Evolutionary conservation across 2,888 invertebrate species (phyloP).

Genomic region (Agrotis segetum): DNA sequence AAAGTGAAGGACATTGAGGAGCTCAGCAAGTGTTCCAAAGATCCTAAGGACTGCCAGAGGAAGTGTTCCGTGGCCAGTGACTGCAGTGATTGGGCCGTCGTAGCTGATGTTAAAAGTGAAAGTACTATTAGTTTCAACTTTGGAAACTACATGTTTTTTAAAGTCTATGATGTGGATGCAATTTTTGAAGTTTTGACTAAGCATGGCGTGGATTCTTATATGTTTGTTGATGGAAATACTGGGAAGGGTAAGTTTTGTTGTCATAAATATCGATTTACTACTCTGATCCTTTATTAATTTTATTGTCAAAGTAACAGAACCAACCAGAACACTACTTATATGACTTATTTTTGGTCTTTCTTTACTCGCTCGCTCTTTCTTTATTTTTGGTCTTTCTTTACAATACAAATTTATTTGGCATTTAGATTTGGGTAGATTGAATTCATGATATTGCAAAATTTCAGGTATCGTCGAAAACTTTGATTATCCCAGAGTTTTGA

Average conservation of each 20-base stretch:
- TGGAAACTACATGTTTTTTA: conserved; percentile 84
- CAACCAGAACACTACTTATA: no score
- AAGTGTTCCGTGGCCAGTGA: conserved; percentile 74
- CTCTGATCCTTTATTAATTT: no score
- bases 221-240: conserved; percentile 93
- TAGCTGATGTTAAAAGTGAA: conserved; percentile 68
- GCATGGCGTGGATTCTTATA: conserved; percentile 86
- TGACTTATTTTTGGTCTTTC: neutral
- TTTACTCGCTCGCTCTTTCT: no score
- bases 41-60: conserved; percentile 69
- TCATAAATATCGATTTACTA: neutral
- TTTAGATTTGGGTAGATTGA: neutral
- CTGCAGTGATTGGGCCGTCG: conserved; percentile 77
- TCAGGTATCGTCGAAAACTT: conserved; percentile 1
- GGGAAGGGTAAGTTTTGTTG: conserved; percentile 91
- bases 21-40: conserved; percentile 70
- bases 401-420: no score
- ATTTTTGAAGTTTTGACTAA: conserved; percentile 86
- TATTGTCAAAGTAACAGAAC: neutral
- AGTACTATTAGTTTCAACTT: conserved; percentile 87
- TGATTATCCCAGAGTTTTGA: neutral
- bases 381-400: neutral
- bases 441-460: neutral
- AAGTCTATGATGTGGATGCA: conserved; percentile 83
- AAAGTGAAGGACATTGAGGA: conserved; percentile 88